These are phyloP conservation scores for Copsychus sechellarum DNA, from an alignment of 2,113 vertebrate genomes.

Conservation along the genomic window DNA sequence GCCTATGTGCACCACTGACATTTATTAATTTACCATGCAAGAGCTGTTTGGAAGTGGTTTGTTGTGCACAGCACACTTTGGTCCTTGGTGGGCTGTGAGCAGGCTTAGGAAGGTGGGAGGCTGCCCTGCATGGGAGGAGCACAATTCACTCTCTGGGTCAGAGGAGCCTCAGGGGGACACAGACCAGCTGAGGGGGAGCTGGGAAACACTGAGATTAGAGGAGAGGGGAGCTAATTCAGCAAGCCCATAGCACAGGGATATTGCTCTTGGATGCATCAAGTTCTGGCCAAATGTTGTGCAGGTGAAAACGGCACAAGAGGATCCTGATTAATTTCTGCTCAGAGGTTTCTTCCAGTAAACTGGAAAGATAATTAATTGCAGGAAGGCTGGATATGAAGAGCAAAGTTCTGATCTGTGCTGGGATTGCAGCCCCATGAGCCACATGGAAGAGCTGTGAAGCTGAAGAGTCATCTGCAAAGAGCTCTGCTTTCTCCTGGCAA, in stretches of 20 bases:
- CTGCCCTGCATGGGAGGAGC: neutral
- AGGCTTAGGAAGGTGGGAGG: neutral
- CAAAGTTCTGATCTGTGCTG: neutral
- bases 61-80: neutral
- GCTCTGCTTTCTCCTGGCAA: neutral
- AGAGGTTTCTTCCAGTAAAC: neutral
- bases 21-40: neutral
- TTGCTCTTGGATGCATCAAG: neutral
- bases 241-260: neutral
- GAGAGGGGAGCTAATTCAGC: neutral
- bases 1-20: rapidly evolving
- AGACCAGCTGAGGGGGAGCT: neutral
- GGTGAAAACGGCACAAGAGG: neutral
- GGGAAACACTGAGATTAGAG: rapidly evolving
- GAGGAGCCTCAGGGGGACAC: rapidly evolving
- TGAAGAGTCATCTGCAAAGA: neutral
- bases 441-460: neutral
- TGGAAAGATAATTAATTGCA: neutral
- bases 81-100: neutral
- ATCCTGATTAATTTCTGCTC: neutral
- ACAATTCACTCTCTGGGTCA: neutral
- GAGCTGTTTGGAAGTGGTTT: neutral
- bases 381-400: neutral
- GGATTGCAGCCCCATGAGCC: neutral
- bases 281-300: neutral